Base-by-base conservation (phyloP, 2,113 vertebrate species). In the Erythrocebus patas region DNA sequence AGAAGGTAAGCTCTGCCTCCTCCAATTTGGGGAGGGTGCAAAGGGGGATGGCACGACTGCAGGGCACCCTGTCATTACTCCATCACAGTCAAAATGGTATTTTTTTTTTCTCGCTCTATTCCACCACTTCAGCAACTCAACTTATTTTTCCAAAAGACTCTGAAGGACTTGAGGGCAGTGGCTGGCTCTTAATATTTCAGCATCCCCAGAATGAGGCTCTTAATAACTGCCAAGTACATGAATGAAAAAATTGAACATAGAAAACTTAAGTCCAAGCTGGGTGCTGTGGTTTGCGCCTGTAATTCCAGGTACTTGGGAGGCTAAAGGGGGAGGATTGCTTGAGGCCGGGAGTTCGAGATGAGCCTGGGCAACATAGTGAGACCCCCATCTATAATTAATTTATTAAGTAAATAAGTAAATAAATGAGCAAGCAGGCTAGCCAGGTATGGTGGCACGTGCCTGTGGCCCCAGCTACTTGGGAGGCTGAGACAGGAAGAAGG, bases 21-120 rank as follows among this genome's bases (percentile, higher is more conserved):
- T 73, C 32, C 17, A 30, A 13, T 52, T 6, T 50, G 35, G 40
- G 43, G 30, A 66, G 35, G 40, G 23, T 45, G 8, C 27, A 3
- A 35, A 50, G 48, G 30, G 57, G 40, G 13, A 23, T 14, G 20
- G 40, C 0, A 30, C 0, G 1, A 72, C 17, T 7, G 30, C 17
- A 32, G 22, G 75, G 32, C 23, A 32, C 25, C 55, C 6, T 8
- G 16, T 3, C 55, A 8, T 55, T 43, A 6, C 66, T 10, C 25
- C 6, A 0, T 18, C 1, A 35, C 16, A 48, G 57, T 22, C 70
- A 61, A 57, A 78, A 52, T 6, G 3, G 9, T 5, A 5, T 14
- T 57, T 23, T 18, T 22, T 78, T 45, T 66, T 75, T 82, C 8
- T 10, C 11, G 17, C 1, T 72, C 45, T 7, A 35, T 1, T 18